phyloP scores from a whole-genome alignment of 2,113 vertebrate species.

The Psilopogon haemacephalus region DNA sequence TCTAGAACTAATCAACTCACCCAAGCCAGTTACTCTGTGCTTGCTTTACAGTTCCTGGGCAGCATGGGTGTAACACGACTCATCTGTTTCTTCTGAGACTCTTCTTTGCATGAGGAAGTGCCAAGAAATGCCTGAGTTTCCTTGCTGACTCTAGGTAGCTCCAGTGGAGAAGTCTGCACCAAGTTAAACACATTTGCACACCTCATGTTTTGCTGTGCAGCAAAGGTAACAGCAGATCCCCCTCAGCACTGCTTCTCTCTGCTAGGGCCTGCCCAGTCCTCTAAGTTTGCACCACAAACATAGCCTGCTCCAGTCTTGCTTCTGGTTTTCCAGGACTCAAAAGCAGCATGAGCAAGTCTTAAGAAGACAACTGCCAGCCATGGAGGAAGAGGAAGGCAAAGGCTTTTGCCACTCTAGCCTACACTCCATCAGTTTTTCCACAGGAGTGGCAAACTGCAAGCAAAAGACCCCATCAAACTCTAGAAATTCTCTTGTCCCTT shows the following conservation, averaged over 20 bases:
- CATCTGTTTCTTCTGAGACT: not conserved
- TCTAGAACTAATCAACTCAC: not conserved
- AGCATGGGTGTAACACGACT: not conserved
- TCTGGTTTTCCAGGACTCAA: not conserved
- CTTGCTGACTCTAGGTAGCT: not conserved
- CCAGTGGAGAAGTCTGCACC: not conserved
- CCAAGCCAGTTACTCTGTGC: not conserved
- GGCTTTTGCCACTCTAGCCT: not conserved
- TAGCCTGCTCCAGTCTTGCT: not conserved
- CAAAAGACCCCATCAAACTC: not conserved
- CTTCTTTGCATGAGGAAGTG: not conserved
- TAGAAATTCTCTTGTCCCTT: not conserved
- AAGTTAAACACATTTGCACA: not conserved
- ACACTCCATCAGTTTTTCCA: not conserved
- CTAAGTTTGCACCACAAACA: not conserved
- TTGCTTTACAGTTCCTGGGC: not conserved
- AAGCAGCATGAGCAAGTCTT: not conserved
- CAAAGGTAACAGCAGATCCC: not conserved
- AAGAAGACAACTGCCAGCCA: not conserved
- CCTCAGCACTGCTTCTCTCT: not conserved
- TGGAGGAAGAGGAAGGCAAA: not conserved
- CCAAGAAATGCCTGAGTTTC: not conserved
- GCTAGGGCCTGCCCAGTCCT: not conserved
- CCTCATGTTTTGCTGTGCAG: not conserved
- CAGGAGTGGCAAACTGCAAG: not conserved